Base-by-base conservation (phyloP, 2,888 invertebrate species). In the Oasisia sp. region DNA sequence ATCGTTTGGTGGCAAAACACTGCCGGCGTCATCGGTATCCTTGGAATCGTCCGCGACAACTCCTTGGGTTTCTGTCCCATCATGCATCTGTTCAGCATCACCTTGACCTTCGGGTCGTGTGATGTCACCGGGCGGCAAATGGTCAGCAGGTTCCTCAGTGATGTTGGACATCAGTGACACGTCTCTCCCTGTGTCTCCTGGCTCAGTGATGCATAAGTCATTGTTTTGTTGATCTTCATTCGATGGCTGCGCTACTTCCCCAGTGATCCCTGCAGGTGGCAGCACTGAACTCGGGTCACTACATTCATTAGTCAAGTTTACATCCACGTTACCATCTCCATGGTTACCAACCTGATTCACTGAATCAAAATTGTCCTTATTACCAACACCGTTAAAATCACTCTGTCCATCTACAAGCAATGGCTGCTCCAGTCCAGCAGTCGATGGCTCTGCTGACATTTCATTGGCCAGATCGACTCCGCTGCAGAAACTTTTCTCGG, bases 401-500 rank as follows among this genome's bases (percentile, higher is more conserved):
- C n/a, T 74, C 74, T 74, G 19, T 74, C 19, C 74, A 19, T 74
- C 74, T 74, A 27, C 27, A 74, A 27, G 7, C 27, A 74, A 27
- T 27, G 74, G 74, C 74, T 74, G 74, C 74, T 27, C 74, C 74
- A 74, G 74, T 27, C 74, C 74, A 0, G 74, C 74, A 5, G 74
- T 74, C 27, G 74, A 27, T 27, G 74, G 27, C 0, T 74, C 74
- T 7, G 74, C 74, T 0, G 74, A 74, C 74, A 74, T 74, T 74
- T 74, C 74, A 74, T 74, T 74, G 74, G 74, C 74, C 74, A 74
- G 74, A n/a, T 74, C 74, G 27, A 74, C 74, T 19, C 74, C 74
- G 27, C 74, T 74, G 74, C 74, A 74, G 74, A 27, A 74, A 74
- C 74, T 27, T 74, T 74, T 74, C n/a, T 74, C 74, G 1, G 74